Conservation (phyloP, 2,888 invertebrate genomes). For the Chesias legatella region DNA sequence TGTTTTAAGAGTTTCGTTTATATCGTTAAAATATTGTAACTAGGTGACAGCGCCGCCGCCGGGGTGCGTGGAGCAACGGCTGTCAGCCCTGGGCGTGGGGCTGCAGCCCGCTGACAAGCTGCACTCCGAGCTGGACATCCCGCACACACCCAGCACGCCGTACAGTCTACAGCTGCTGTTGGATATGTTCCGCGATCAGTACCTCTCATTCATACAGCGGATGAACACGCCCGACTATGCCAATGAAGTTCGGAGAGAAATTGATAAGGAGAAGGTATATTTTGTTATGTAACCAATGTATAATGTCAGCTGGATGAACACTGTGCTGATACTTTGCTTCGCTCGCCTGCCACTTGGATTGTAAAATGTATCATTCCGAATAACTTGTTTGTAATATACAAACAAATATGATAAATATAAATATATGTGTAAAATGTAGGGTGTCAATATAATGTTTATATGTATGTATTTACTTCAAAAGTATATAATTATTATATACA, state of each 20-base stretch:
- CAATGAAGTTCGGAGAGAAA: slow-evolving; percentile 85
- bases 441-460: too few relatives aligned
- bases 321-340: too few relatives aligned
- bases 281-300: not conserved
- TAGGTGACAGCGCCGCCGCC: slow-evolving; percentile 89
- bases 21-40: not conserved
- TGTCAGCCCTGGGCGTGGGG: slow-evolving; percentile 87
- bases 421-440: too few relatives aligned
- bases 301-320: too few relatives aligned
- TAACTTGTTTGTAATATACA: too few relatives aligned
- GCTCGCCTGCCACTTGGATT: too few relatives aligned
- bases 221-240: slow-evolving; percentile 91
- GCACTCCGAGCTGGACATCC: slow-evolving; percentile 92
- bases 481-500: too few relatives aligned
- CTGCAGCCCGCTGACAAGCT: slow-evolving; percentile 82
- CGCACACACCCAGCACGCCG: slow-evolving; percentile 88
- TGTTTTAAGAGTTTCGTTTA: too few relatives aligned
- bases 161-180: slow-evolving; percentile 93
- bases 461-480: too few relatives aligned
- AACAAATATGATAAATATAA: too few relatives aligned
- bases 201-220: slow-evolving; percentile 89
- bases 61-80: slow-evolving; percentile 94
- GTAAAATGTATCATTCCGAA: too few relatives aligned
- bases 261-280: slow-evolving; percentile 88
- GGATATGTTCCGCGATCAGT: slow-evolving; percentile 92